Evolutionary conservation across 2,797 vertebrate species (phyloP), one percentile per base, ranked within the genome.

Genomic region (Pseudochaenichthys georgianus): DNA sequence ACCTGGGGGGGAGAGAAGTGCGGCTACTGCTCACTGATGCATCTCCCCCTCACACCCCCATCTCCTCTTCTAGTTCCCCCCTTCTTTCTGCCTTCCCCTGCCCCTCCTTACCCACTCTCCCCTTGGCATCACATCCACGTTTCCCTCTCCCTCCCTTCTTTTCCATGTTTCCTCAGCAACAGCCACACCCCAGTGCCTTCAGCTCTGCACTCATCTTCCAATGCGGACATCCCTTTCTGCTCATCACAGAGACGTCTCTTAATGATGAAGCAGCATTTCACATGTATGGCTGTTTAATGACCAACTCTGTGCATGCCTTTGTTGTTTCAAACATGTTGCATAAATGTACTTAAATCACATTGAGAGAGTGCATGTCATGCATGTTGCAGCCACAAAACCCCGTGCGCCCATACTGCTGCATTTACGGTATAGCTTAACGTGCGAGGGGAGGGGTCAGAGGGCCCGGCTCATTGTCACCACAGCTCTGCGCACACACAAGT

Each of bases 101-200:
- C 46, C 53, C 60, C 51, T 55, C 34, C 57, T 60, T 50, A 12
- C 23, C 34, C 9, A 1, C n/a, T 60, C 12, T 17, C 42, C 48
- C 67, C 43, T 62, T 75, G 65, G 75, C 84, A 78, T 52, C 64
- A 13, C 52, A 38, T 65, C 70, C 54, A 23, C 41, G 0, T 46
- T 12, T 28, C 28, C 28, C 46, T 53, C 64, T n/a, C 51, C n/a
- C 13, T 47, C 19, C 54, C 15, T 16, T 16, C 28, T 54, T 75
- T 62, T 58, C 81, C 73, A 64, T 81, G 70, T 88, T 74, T 81
- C 87, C 88, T 89, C 81, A 89, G 90, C 91, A 91, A 91, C 91
- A 91, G 90, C 92, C 92, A 89, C 92, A 89, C 92, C 92, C 91
- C 58, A 9, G 54, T 45, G 70, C 53, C 19, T 59, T 28, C 50